Percentiles rank a stretch among this genome's conserved stretches.
These are phyloP conservation scores for Scaptomyza hsui DNA, from an alignment of 1,140 invertebrate genomes.

Conservation along the genomic window DNA sequence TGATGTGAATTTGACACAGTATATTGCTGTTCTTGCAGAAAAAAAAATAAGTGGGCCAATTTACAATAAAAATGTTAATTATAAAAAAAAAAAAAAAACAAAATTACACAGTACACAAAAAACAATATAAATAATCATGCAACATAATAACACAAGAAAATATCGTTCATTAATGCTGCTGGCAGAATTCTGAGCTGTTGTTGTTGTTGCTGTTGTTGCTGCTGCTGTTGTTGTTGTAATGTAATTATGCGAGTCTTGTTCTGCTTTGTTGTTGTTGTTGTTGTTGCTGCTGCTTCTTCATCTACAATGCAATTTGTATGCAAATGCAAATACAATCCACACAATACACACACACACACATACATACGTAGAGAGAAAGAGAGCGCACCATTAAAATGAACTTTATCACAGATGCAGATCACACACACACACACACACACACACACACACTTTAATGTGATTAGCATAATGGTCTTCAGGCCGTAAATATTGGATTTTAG, in stretches of 20 bases:
- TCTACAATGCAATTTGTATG: slow-evolving; percentile 80
- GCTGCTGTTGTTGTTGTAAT: slow-evolving; percentile 30
- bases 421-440: slow-evolving; percentile 19
- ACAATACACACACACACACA: slow-evolving; percentile 54
- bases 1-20: slow-evolving; percentile 23
- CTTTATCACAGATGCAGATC: slow-evolving; percentile 35
- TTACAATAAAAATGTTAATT: slow-evolving; percentile 51
- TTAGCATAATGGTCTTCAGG: slow-evolving; percentile 76
- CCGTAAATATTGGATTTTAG: slow-evolving; percentile 81
- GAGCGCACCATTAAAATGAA: slow-evolving; percentile 17
- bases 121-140: slow-evolving; percentile 28
- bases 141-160: slow-evolving; percentile 17
- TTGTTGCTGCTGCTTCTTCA: slow-evolving; percentile 64
- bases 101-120: slow-evolving; percentile 23
- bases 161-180: slow-evolving; percentile 46
- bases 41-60: slow-evolving; percentile 30
- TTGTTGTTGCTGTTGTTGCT: slow-evolving; percentile 36
- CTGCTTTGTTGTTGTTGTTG: slow-evolving; percentile 36
- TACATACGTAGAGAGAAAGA: slow-evolving; percentile 4
- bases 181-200: slow-evolving; percentile 32
- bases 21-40: slow-evolving; percentile 8
- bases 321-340: slow-evolving; percentile 78
- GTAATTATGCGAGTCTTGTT: slow-evolving; percentile 70
- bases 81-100: slow-evolving; percentile 3
- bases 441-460: slow-evolving; percentile 24